Evolutionary conservation across 2,888 invertebrate genomes (phyloP).

Genomic region (Thumatha senex): DNA sequence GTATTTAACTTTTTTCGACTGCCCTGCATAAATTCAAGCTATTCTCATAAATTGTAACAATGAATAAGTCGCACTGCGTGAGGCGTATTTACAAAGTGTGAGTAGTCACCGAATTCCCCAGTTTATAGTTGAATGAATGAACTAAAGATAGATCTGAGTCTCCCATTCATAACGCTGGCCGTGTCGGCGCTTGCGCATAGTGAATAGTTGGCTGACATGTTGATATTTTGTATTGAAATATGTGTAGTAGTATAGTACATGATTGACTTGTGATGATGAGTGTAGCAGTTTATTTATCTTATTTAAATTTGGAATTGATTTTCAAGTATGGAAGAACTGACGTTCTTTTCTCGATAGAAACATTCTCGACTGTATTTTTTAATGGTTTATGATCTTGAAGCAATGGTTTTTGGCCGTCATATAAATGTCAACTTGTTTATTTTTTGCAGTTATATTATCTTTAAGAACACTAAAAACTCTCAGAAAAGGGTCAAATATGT

Average conservation of each 20-base stretch:
- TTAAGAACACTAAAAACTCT: too few species aligned
- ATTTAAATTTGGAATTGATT: too few species aligned
- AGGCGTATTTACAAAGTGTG: slow-evolving; percentile 12
- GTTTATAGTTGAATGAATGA: slow-evolving; percentile 25
- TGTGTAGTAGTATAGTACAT: background rate
- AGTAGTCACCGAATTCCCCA: slow-evolving; percentile 34
- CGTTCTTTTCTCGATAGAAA: too few species aligned
- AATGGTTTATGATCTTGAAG: too few species aligned
- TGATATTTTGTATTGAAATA: slow-evolving; percentile 6
- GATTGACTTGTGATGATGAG: background rate
- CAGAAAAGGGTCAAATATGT: too few species aligned
- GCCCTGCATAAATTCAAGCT: background rate
- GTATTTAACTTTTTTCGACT: background rate
- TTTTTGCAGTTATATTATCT: too few species aligned
- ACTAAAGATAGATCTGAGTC: slow-evolving; percentile 29
- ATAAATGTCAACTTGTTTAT: too few species aligned
- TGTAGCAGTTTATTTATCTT: background rate
- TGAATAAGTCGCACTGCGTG: background rate
- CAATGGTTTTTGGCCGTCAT: too few species aligned
- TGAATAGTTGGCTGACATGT: slow-evolving; percentile 13
- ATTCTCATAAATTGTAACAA: background rate
- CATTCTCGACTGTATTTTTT: too few species aligned
- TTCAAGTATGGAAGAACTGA: background rate
- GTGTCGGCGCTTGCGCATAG: slow-evolving; percentile 19
- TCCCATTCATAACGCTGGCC: slow-evolving; percentile 32